Evolutionary conservation across 2,797 vertebrate species (phyloP), one percentile per base, ranked within the genome.

Genomic region (Alcedo quadribrachys): DNA sequence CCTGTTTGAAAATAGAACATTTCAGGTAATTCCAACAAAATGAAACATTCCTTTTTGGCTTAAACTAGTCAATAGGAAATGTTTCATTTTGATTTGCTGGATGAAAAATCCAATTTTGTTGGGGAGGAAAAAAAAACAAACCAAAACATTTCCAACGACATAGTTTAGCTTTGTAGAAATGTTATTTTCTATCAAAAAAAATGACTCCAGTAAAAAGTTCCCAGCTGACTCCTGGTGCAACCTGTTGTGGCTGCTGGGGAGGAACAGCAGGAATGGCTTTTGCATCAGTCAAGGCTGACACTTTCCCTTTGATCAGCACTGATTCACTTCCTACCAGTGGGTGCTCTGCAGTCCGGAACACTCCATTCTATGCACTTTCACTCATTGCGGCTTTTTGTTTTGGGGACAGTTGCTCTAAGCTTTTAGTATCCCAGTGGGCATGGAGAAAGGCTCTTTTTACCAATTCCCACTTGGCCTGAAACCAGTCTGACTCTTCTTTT

Each of bases 401-500:
- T 15, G 45, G 70, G 63, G 67, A 16, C 32, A 32, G 66, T 22
- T 19, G 12, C 58, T 27, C 0, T 55, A 9, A 87, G 67, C 85
- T 74, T 74, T 90, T 37, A 86, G 70, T 88, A 73, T 86, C 83
- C 61, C 85, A 60, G 60, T 86, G 77, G 89, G 35, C 85, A 87
- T 28, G 67, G 87, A 95, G 89, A 93, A 91, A 95, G 57, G 67
- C 30, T 70, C 75, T 80, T 84, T 93, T 55, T 77, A 15, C 77
- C 35, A 28, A 21, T 37, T 82, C 46, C 62, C 20, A 1, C 48
- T 85, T 25, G 53, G 74, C n/a, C 73, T 69, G 73, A 81, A 92
- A 65, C 1, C 6, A 84, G 67, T 5, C 45, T 25, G 30, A 28
- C 35, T 92, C 45, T 70, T 57, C 58, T 86, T 85, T 88, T 11